Evolutionary conservation across 2,113 vertebrate genomes (phyloP).

Genomic region (Phrynocephalus versicolor): DNA sequence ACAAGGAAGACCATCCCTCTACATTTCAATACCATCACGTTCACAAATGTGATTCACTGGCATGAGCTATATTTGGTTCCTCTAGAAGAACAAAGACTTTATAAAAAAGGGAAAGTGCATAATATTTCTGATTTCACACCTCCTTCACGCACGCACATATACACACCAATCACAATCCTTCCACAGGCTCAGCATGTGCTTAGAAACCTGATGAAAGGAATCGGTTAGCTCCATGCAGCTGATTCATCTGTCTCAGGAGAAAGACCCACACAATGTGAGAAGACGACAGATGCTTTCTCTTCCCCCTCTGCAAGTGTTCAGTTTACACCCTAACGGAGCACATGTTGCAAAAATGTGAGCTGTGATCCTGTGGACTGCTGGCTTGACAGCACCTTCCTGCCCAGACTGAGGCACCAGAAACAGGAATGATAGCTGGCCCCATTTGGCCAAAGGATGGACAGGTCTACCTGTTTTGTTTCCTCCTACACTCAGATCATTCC

Average conservation of each 20-base stretch:
- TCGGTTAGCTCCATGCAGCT: conserved; percentile 34
- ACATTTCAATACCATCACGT: conserved; percentile 17
- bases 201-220: conserved; percentile 36
- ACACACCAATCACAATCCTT: conserved; percentile 37
- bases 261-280: conserved; percentile 1
- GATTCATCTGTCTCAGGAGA: conserved; percentile 36
- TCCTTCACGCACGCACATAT: background rate
- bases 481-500: too few relatives aligned
- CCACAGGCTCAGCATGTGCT: conserved; percentile 30
- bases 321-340: conserved; percentile 15
- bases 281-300: conserved; percentile 43
- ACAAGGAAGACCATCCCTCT: background rate
- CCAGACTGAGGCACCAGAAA: background rate
- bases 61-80: conserved; percentile 23
- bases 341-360: background rate
- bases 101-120: conserved; percentile 30
- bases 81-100: conserved; percentile 28
- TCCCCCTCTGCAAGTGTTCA: background rate
- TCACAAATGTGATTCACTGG: conserved; percentile 31
- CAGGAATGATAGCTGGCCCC: background rate
- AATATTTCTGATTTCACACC: conserved; percentile 31
- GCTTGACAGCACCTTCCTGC: background rate
- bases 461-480: too few relatives aligned
- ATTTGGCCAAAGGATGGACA: background rate
- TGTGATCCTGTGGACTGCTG: background rate